Percentiles rank a stretch among this genome's conserved stretches.
phyloP scores from a whole-genome alignment of 2,113 vertebrate genomes.

The Machaerirhynchus nigripectus region DNA sequence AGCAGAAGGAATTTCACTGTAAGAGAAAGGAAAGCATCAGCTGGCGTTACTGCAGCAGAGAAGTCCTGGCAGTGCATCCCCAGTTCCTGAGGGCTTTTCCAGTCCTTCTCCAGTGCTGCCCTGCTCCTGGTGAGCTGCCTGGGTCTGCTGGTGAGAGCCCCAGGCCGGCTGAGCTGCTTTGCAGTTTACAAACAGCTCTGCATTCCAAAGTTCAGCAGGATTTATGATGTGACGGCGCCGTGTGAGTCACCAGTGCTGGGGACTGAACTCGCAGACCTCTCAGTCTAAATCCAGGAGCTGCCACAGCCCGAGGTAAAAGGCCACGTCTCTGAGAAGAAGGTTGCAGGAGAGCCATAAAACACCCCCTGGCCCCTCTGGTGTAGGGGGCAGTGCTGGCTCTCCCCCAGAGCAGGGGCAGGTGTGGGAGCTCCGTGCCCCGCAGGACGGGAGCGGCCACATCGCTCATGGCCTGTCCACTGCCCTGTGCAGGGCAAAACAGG shows the following conservation, averaged over 20 bases:
- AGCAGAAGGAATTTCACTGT: background rate
- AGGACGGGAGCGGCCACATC: fast-evolving
- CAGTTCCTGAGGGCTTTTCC: background rate
- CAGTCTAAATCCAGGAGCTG: background rate
- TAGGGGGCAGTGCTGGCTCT: background rate
- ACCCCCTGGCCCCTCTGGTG: fast-evolving
- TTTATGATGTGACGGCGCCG: background rate
- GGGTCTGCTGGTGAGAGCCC: background rate
- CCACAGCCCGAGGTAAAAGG: background rate
- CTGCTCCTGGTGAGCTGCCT: background rate
- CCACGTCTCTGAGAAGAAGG: background rate
- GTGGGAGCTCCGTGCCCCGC: background rate
- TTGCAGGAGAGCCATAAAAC: background rate
- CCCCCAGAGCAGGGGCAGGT: background rate
- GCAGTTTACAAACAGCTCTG: background rate
- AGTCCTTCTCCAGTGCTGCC: background rate
- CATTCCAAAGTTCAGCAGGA: background rate
- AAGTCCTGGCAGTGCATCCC: fast-evolving
- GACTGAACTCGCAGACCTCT: background rate
- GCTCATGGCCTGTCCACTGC: fast-evolving
- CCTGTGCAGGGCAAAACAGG: background rate
- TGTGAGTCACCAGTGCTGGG: constrained; percentile 5
- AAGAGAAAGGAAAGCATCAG: background rate
- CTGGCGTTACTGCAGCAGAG: background rate
- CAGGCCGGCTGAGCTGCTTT: background rate